These are phyloP conservation scores for Spisula solida DNA, from an alignment of 2,888 invertebrate species.

Conservation along the genomic window DNA sequence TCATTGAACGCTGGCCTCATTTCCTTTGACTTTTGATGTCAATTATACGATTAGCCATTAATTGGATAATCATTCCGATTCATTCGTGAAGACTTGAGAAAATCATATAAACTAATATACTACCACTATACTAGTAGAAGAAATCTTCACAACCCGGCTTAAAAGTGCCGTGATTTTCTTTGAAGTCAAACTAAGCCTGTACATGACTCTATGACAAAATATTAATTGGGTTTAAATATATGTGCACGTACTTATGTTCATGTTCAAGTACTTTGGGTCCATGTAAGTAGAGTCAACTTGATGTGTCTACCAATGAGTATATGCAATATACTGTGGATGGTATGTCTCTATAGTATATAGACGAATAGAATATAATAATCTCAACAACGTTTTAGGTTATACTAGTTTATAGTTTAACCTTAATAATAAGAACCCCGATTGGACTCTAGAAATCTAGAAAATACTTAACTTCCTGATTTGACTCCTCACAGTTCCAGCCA, in stretches of 20 bases:
- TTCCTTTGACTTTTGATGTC: conserved; percentile 48
- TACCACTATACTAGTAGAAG: too few species aligned
- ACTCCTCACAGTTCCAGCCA: too few species aligned
- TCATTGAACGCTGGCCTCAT: conserved; percentile 37
- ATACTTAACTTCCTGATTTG: too few species aligned
- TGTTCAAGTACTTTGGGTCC: not conserved
- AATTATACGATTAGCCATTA: conserved; percentile 37
- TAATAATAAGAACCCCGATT: too few species aligned
- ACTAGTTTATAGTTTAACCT: too few species aligned
- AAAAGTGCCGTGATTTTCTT: not conserved
- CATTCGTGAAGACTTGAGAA: conserved; percentile 41
- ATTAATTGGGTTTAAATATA: conserved; percentile 7
- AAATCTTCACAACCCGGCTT: not conserved
- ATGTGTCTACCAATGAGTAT: too few species aligned
- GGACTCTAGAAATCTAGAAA: too few species aligned
- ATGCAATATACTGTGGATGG: too few species aligned
- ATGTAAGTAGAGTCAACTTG: too few species aligned
- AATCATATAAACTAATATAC: not conserved
- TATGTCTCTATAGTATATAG: too few species aligned
- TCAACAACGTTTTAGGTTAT: too few species aligned
- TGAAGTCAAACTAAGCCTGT: not conserved
- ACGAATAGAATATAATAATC: too few species aligned
- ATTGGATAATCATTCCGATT: conserved; percentile 48
- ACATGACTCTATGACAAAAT: not conserved
- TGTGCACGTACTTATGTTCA: not conserved